Percentiles rank a stretch among this genome's conserved stretches.
Conservation (phyloP, 1,140 invertebrate genomes). For the Diachasma alloeum region DNA sequence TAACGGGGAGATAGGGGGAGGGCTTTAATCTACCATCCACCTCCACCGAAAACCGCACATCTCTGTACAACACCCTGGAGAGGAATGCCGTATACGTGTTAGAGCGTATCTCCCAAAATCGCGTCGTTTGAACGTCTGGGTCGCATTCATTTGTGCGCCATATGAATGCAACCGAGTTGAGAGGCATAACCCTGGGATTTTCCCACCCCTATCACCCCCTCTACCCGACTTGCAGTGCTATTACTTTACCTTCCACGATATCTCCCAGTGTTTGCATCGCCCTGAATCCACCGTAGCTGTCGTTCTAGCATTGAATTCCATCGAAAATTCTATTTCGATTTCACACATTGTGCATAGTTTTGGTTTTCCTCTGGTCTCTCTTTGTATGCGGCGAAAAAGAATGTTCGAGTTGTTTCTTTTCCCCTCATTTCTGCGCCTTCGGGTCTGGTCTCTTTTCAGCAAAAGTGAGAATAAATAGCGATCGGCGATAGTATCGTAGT, state of each 20-base stretch:
- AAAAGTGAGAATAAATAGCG: slow-evolving; percentile 6
- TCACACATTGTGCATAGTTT: neutral
- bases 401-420: neutral
- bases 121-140: neutral
- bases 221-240: neutral
- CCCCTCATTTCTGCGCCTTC: neutral
- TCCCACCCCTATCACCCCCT: neutral
- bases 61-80: slow-evolving; percentile 2
- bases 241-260: neutral
- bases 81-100: slow-evolving; percentile 3
- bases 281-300: neutral
- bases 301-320: neutral
- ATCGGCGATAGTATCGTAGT: neutral
- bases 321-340: neutral
- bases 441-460: neutral
- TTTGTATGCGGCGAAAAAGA: neutral
- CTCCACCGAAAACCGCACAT: slow-evolving; percentile 2
- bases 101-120: slow-evolving; percentile 1
- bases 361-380: neutral
- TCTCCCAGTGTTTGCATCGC: neutral
- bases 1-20: neutral
- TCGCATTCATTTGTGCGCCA: slow-evolving; percentile 12
- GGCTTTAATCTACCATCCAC: slow-evolving; percentile 1
- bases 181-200: neutral
- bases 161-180: slow-evolving; percentile 4